Evolutionary conservation across 2,888 invertebrate species (phyloP).

Genomic region (Drosophila villosipedis): DNA sequence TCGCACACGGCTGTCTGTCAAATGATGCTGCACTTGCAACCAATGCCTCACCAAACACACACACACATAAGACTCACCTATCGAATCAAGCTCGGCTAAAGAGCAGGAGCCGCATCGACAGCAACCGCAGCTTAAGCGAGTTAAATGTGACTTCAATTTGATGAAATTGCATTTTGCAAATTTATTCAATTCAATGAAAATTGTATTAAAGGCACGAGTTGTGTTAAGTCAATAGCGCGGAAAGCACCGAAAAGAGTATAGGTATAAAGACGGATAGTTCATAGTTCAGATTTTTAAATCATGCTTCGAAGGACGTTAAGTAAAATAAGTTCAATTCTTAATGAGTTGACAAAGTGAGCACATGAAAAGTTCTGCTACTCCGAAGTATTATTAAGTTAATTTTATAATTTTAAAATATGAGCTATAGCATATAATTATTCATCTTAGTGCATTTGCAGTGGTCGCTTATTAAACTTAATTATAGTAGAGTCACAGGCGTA

Average conservation of each 20-base stretch:
- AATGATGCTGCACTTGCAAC: neutral
- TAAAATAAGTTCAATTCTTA: neutral
- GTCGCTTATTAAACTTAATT: neutral
- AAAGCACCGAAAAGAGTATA: neutral
- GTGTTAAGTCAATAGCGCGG: slow-evolving; percentile 16
- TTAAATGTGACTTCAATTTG: slow-evolving; percentile 53
- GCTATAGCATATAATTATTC: neutral
- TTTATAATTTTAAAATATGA: neutral
- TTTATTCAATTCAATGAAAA: slow-evolving; percentile 59
- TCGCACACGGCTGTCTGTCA: slow-evolving; percentile 31
- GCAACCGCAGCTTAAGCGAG: slow-evolving; percentile 39
- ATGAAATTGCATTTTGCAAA: slow-evolving; percentile 59
- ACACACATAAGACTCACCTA: neutral
- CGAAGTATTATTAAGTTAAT: neutral
- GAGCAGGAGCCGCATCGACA: neutral
- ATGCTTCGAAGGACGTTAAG: neutral
- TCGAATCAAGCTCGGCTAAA: neutral
- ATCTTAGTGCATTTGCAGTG: no score
- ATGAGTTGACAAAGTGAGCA: neutral
- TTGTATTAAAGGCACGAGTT: slow-evolving; percentile 44
- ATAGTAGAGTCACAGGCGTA: neutral
- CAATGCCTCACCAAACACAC: slow-evolving; percentile 7
- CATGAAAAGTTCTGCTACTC: neutral
- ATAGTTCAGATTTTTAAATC: neutral
- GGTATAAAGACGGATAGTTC: neutral